phyloP scores from a whole-genome alignment of 2,888 invertebrate species.

The Aleiodes alternator region DNA sequence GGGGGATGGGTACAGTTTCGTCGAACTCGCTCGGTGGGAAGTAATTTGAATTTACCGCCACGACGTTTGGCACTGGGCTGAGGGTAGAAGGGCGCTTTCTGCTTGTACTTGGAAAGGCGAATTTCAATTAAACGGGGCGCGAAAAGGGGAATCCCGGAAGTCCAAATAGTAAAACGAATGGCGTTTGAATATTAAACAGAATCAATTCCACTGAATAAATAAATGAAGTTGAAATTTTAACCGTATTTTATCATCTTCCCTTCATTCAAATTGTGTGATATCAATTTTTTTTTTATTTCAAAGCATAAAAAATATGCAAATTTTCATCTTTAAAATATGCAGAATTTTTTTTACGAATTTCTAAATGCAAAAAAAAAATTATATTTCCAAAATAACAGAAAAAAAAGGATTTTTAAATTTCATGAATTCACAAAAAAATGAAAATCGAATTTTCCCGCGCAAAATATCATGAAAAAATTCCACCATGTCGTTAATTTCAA shows the following conservation, averaged over 20 bases:
- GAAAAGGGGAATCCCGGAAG: conserved; percentile 33
- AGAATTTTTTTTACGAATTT: no score
- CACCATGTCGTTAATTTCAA: no score
- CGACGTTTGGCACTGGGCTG: conserved; percentile 32
- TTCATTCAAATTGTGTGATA: background rate
- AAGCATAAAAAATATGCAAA: background rate
- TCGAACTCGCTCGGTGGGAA: conserved; percentile 52
- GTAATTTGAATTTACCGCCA: conserved; percentile 57
- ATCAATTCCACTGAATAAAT: conserved; percentile 26
- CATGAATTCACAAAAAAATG: background rate
- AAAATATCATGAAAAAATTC: no score
- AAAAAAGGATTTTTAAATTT: conserved; percentile 1
- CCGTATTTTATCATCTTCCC: background rate
- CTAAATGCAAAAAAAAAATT: no score
- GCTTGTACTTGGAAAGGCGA: conserved; percentile 20
- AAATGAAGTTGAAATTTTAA: conserved; percentile 4
- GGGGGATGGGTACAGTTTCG: conserved; percentile 15
- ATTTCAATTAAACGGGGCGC: conserved; percentile 42
- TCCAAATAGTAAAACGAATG: conserved; percentile 41
- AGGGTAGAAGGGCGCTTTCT: conserved; percentile 20
- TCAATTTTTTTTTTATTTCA: no score
- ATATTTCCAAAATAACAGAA: background rate
- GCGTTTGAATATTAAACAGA: conserved; percentile 44
- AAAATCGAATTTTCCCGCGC: background rate
- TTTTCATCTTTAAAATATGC: background rate